These are phyloP conservation scores for Homarus gammarus DNA, from an alignment of 2,888 invertebrate species.

Conservation along the genomic window DNA sequence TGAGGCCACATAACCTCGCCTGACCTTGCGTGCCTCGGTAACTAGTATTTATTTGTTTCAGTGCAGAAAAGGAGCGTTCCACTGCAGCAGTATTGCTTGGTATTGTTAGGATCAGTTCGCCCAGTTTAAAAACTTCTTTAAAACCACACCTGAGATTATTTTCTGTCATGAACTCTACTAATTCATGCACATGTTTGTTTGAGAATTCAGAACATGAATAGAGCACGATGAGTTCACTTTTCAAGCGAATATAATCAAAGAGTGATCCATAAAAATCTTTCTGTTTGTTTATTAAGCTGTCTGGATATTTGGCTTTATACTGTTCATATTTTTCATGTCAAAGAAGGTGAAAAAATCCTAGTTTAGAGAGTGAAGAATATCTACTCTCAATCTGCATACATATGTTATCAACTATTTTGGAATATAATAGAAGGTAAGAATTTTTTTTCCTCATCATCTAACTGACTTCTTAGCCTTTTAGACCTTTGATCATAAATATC, in stretches of 20 bases:
- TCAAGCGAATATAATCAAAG: slow-evolving; percentile 22
- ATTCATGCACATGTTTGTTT: neutral
- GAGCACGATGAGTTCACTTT: neutral
- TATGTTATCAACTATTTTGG: neutral
- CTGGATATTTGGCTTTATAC: neutral
- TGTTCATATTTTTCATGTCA: slow-evolving; percentile 15
- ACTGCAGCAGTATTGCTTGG: slow-evolving; percentile 1
- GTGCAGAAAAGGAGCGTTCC: neutral
- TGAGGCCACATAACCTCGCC: neutral
- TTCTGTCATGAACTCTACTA: slow-evolving; percentile 1
- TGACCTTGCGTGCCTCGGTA: neutral
- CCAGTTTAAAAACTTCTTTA: slow-evolving; percentile 9
- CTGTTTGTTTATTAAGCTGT: neutral
- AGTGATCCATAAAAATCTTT: slow-evolving; percentile 14
- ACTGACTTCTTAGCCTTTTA: slow-evolving; percentile 11
- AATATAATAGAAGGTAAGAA: neutral
- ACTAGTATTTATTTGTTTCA: slow-evolving; percentile 27
- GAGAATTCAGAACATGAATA: slow-evolving; percentile 2
- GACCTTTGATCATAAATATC: neutral
- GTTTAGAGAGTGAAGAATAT: neutral
- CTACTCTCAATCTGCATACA: slow-evolving; percentile 18
- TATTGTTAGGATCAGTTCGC: slow-evolving; percentile 20
- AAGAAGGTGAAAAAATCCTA: neutral
- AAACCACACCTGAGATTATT: neutral
- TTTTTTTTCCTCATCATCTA: neutral